These are phyloP conservation scores for Brenthis ino DNA, from an alignment of 2,888 invertebrate genomes.

Conservation along the genomic window DNA sequence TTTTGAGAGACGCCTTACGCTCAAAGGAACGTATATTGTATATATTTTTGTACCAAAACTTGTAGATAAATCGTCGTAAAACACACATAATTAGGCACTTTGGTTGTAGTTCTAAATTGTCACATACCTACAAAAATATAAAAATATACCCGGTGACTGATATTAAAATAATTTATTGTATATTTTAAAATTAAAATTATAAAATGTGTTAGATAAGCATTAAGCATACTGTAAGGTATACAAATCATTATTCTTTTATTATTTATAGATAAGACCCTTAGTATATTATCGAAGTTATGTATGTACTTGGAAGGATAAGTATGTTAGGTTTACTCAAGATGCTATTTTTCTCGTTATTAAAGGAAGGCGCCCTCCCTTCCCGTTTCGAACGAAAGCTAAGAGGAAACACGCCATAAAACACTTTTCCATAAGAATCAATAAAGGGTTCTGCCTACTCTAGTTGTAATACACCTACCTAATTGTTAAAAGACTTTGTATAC, in stretches of 20 bases:
- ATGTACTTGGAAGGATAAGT: constrained; percentile 54
- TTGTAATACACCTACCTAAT: not conserved
- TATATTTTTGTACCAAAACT: constrained; percentile 3
- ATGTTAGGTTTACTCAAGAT: constrained; percentile 61
- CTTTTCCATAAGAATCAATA: constrained; percentile 44
- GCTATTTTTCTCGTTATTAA: constrained; percentile 79
- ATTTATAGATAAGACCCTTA: constrained; percentile 7
- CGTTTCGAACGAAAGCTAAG: constrained; percentile 65
- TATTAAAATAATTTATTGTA: too few species aligned
- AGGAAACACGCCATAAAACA: constrained; percentile 67
- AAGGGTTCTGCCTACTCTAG: constrained; percentile 21
- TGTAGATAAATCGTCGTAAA: not conserved
- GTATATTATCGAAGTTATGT: constrained; percentile 36
- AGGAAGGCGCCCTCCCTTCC: constrained; percentile 73
- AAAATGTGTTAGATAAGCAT: too few species aligned
- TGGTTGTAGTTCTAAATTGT: too few species aligned
- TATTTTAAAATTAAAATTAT: too few species aligned
- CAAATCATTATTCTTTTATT: not conserved
- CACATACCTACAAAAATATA: not conserved
- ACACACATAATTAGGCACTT: too few species aligned
- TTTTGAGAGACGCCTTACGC: constrained; percentile 36
- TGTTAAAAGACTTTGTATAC: not conserved
- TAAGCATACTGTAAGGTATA: too few species aligned
- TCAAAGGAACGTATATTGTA: constrained; percentile 30
- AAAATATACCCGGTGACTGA: not conserved